These are phyloP conservation scores for Aphelenchoides fujianensis DNA, from an alignment of 1,140 invertebrate species.

Conservation along the genomic window DNA sequence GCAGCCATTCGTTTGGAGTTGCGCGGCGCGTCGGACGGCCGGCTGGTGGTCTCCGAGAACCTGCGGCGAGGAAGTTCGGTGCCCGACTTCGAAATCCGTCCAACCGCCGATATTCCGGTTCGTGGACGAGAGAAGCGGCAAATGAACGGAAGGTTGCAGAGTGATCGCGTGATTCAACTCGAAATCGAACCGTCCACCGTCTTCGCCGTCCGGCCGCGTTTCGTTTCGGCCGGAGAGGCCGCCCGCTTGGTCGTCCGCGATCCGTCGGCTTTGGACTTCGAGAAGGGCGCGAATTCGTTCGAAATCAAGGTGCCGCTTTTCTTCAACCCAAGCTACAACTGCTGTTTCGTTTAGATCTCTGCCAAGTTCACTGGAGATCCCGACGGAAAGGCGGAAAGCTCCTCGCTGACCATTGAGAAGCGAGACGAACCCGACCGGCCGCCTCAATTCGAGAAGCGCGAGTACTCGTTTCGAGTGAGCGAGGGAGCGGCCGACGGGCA, in stretches of 20 bases:
- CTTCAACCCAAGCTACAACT: background rate
- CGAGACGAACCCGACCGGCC: conserved; percentile 5
- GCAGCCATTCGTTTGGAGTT: background rate
- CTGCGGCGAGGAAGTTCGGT: background rate
- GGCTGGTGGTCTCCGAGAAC: background rate
- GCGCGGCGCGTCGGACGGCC: background rate
- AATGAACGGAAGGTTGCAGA: background rate
- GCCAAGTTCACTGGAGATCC: background rate
- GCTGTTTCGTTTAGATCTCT: background rate
- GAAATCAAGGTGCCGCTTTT: conserved; percentile 5
- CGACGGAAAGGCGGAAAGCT: background rate
- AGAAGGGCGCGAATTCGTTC: background rate
- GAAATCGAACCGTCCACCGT: background rate
- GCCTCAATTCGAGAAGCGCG: conserved; percentile 6
- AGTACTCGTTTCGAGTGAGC: conserved; percentile 2
- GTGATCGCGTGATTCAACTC: background rate
- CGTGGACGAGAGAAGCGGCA: too few species aligned
- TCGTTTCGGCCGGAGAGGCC: conserved; percentile 10
- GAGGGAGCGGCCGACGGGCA: background rate
- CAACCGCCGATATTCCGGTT: background rate
- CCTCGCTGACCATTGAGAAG: conserved; percentile 3
- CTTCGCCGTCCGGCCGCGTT: conserved; percentile 7
- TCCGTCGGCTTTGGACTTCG: background rate
- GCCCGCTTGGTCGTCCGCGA: conserved; percentile 7
- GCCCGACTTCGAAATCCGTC: conserved; percentile 1